These are phyloP conservation scores for Herminia tarsipennalis DNA, from an alignment of 2,888 invertebrate species.

Conservation along the genomic window DNA sequence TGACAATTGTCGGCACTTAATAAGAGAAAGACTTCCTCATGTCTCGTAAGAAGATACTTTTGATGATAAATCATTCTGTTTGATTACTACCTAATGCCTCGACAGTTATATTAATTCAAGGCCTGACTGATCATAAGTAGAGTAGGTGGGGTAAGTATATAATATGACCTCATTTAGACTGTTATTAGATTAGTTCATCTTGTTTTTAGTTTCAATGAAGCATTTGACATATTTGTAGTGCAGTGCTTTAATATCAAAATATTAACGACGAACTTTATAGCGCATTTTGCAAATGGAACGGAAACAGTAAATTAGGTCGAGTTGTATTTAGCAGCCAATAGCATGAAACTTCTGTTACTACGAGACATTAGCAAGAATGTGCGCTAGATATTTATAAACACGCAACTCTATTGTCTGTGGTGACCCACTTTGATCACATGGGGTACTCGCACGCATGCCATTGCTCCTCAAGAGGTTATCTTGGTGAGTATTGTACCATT, in stretches of 20 bases:
- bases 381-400: conserved; percentile 51
- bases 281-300: conserved; percentile 12
- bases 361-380: conserved; percentile 38
- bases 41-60: background rate
- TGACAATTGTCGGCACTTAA: conserved; percentile 7
- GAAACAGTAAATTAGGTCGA: conserved; percentile 25
- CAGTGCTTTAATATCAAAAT: too few species aligned
- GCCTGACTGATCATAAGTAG: too few species aligned
- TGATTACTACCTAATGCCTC: background rate
- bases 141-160: too few species aligned
- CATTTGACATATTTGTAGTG: too few species aligned
- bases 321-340: conserved; percentile 21
- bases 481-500: conserved; percentile 41
- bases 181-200: too few species aligned
- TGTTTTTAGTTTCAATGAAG: too few species aligned
- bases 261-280: background rate
- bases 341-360: conserved; percentile 23
- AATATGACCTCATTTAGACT: too few species aligned
- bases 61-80: conserved; percentile 1
- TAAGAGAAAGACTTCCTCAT: conserved; percentile 12
- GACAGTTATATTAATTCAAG: too few species aligned
- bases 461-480: conserved; percentile 39
- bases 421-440: conserved; percentile 54
- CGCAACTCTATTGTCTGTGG: conserved; percentile 58
- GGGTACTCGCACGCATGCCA: conserved; percentile 37